Evolutionary conservation across 2,113 vertebrate species (phyloP), one percentile per base, ranked within the genome.

Genomic region (Phylloscopus whistleri): DNA sequence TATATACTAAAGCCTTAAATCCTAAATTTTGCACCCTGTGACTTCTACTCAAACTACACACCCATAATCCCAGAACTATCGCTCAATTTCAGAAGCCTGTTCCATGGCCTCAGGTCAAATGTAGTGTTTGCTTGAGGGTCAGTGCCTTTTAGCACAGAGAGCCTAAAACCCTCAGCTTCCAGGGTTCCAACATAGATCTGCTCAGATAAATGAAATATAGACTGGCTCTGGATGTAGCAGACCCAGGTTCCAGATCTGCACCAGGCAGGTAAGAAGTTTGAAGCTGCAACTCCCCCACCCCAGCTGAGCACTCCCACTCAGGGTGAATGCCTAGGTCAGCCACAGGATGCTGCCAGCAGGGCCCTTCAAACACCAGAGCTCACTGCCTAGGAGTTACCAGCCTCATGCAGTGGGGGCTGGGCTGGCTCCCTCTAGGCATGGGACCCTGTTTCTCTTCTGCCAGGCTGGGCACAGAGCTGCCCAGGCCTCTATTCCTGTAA

Each of bases 201-300:
- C 26, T 75, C n/a, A 78, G 31, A 51, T 20, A 46, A 73, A 37
- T 44, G 53, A 84, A 69, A 64, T 37, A 39, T 4, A 48, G 26
- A 16, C n/a, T 77, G 1, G 0, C 0, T 3, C 43, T 81, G 66
- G 27, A 13, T 0, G 0, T 16, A 51, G 28, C 23, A 48, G 33
- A 64, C 21, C 10, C 35, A 43, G 8, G 16, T 39, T 33, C 39
- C 48, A 89, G 63, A 41, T 15, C 19, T 28, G 16, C 31, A 48
- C 8, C 21, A 35, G 30, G 11, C 1, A 5, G 26, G 3, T 1
- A 6, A 88, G 35, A 37, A 55, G 30, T 18, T 78, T 43, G 33
- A 35, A 66, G 35, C 16, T 48, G 41, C 1, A 1, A 19, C 24
- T 41, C 6, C 41, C 11, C 37, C 41, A 89, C 3, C 6, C 28